Percentiles rank a stretch among this genome's conserved stretches.
These are phyloP conservation scores for Magallana angulata DNA, from an alignment of 1,140 invertebrate species.

Conservation along the genomic window DNA sequence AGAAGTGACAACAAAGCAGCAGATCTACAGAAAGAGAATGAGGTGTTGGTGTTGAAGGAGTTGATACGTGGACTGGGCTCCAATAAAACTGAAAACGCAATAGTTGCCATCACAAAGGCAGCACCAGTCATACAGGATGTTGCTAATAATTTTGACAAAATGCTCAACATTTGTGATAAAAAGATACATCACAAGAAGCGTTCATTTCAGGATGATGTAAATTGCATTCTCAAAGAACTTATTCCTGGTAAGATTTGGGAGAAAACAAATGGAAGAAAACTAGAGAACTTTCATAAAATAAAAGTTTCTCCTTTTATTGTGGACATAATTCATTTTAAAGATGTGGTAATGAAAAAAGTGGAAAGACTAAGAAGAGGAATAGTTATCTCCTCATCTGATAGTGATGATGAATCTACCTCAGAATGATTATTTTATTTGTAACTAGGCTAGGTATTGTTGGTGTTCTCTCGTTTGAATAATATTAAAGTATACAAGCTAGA, in stretches of 20 bases:
- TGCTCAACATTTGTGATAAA: background rate
- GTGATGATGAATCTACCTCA: conserved; percentile 9
- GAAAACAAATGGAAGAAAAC: conserved; percentile 23
- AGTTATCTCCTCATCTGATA: background rate
- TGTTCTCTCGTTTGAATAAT: background rate
- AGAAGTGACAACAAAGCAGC: conserved; percentile 51
- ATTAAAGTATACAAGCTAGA: too few species aligned
- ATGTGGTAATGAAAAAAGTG: conserved; percentile 21
- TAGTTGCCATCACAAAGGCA: conserved; percentile 55
- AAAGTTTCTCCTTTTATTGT: conserved; percentile 4
- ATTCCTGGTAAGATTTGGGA: background rate
- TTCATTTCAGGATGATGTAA: conserved; percentile 41
- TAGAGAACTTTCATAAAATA: conserved; percentile 8
- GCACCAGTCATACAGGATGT: conserved; percentile 45
- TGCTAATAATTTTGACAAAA: conserved; percentile 47
- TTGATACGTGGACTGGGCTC: conserved; percentile 50
- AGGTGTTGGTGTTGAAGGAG: conserved; percentile 49
- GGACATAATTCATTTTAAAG: background rate
- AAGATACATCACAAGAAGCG: conserved; percentile 17
- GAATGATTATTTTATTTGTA: background rate
- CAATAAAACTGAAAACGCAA: conserved; percentile 56
- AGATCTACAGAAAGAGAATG: conserved; percentile 60
- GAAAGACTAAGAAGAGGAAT: conserved; percentile 8
- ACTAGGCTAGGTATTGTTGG: background rate
- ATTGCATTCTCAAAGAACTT: background rate